Evolutionary conservation across 2,888 invertebrate species (phyloP).

Genomic region (Tenthredo notha): DNA sequence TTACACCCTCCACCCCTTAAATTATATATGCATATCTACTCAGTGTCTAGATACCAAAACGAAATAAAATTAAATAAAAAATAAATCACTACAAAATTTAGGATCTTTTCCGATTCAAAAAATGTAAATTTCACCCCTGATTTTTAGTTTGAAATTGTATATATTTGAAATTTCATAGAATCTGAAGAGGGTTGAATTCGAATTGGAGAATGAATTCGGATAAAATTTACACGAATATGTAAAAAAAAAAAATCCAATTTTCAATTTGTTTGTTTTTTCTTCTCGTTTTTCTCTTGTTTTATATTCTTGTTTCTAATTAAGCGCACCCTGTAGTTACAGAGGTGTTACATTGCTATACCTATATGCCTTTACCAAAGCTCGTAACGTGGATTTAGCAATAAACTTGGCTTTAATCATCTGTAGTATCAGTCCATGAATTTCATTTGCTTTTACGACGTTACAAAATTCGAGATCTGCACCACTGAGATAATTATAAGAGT

Average conservation of each 20-base stretch:
- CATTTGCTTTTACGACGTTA: constrained; percentile 75
- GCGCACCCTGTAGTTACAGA: constrained; percentile 15
- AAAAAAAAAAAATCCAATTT: too few species aligned
- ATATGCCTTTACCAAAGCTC: constrained; percentile 51
- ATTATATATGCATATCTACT: not conserved
- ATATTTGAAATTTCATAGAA: too few species aligned
- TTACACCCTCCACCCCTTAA: not conserved
- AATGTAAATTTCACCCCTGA: too few species aligned
- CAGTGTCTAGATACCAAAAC: not conserved
- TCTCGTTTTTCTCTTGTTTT: not conserved
- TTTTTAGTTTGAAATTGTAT: too few species aligned
- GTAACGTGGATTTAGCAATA: constrained; percentile 65
- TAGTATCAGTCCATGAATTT: constrained; percentile 74
- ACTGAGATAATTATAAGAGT: constrained; percentile 32
- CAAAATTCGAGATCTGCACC: constrained; percentile 69
- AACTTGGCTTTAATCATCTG: constrained; percentile 74
- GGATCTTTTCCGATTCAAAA: too few species aligned
- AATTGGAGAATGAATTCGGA: not conserved
- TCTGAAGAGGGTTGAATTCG: too few species aligned
- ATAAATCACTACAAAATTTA: too few species aligned
- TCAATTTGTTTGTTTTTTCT: too few species aligned
- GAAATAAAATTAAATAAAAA: too few species aligned
- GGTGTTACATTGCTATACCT: constrained; percentile 21
- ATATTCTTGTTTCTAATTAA: not conserved
- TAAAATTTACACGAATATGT: too few species aligned